phyloP scores from a whole-genome alignment of 2,797 vertebrate species.

The Oophaga sylvatica region DNA sequence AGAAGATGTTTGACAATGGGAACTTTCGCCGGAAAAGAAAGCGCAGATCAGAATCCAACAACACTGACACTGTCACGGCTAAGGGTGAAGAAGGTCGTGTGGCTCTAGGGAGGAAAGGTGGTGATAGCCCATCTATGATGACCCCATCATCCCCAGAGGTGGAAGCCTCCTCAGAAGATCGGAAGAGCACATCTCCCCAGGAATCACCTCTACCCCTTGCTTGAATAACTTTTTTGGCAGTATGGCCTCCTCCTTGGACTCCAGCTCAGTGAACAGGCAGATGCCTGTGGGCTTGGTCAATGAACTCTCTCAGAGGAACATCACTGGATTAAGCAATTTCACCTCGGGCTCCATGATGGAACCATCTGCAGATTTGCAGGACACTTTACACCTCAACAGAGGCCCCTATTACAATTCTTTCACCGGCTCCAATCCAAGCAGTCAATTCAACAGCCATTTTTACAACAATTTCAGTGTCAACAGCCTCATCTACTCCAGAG shows the following conservation, averaged over 20 bases:
- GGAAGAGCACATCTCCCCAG: conserved; percentile 78
- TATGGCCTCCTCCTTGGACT: conserved; percentile 81
- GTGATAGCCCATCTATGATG: conserved; percentile 75
- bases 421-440: conserved; percentile 75
- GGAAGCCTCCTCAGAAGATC: conserved; percentile 78
- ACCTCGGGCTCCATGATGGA: conserved; percentile 70
- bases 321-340: conserved; percentile 84
- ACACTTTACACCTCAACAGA: conserved; percentile 77
- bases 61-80: conserved; percentile 61
- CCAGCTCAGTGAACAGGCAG: conserved; percentile 73
- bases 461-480: conserved; percentile 96
- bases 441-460: conserved; percentile 88
- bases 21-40: conserved; percentile 97
- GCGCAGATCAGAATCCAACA: conserved; percentile 84
- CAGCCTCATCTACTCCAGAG: conserved; percentile 91
- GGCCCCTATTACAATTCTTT: conserved; percentile 89
- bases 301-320: conserved; percentile 87
- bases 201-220: conserved; percentile 79
- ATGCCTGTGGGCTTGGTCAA: conserved; percentile 78
- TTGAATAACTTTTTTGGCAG: conserved; percentile 91
- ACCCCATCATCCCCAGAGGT: conserved; percentile 82
- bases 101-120: conserved; percentile 68
- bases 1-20: conserved; percentile 99
- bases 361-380: conserved; percentile 66
- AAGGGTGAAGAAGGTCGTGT: conserved; percentile 81